A percentile compares a stretch with the other conserved stretches of the same genome.
These are phyloP conservation scores for Synergus umbraculus DNA, from an alignment of 2,888 invertebrate species.

Conservation along the genomic window DNA sequence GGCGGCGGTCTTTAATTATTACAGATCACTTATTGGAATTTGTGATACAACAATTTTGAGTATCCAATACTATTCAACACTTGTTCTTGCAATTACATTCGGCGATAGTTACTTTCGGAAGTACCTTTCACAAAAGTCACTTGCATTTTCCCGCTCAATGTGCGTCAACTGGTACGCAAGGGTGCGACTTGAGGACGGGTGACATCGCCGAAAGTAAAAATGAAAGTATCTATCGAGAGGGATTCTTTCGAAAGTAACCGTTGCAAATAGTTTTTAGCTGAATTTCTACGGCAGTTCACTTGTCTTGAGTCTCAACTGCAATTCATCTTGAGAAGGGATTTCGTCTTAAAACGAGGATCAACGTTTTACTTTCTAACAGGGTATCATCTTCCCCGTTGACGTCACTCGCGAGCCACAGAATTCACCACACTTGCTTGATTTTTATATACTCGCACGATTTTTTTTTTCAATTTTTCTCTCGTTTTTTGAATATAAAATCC, in stretches of 20 bases:
- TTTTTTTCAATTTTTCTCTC: background rate
- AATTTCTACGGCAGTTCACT: background rate
- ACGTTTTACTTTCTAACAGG: background rate
- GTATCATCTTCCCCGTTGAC: background rate
- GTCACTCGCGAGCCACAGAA: background rate
- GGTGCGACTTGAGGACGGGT: background rate
- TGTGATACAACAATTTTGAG: background rate
- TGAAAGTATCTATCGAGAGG: slow-evolving; percentile 19
- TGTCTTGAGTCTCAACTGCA: background rate
- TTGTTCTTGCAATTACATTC: background rate
- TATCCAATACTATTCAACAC: background rate
- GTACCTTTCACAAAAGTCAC: slow-evolving; percentile 27
- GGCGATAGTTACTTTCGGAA: slow-evolving; percentile 20
- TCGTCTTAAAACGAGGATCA: background rate
- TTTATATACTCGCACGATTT: background rate
- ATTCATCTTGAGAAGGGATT: background rate
- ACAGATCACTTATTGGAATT: background rate
- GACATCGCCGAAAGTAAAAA: background rate
- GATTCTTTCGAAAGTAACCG: slow-evolving; percentile 32
- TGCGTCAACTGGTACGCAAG: background rate
- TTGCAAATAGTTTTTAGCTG: background rate
- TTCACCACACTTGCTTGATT: slow-evolving; percentile 27
- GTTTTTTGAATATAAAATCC: background rate
- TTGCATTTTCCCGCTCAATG: slow-evolving; percentile 26
- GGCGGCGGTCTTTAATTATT: slow-evolving; percentile 8